Base-by-base conservation (phyloP, 2,888 invertebrate species). In the Eurois occulta region DNA sequence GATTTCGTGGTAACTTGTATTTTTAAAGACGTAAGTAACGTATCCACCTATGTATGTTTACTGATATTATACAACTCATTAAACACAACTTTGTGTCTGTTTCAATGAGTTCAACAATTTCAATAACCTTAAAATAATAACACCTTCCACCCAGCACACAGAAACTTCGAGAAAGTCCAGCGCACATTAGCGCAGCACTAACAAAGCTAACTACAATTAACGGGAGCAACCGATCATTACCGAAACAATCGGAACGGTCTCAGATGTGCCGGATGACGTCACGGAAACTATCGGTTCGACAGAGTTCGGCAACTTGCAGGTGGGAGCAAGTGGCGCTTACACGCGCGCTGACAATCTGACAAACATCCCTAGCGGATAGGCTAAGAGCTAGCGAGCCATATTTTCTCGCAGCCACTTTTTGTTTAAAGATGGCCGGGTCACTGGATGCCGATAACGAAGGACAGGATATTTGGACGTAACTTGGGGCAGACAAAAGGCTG, bases 331-430 rank as follows among this genome's bases (percentile, higher is more conserved):
- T 83, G 80, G 80, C 73, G 84, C 78, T 87, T 84, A 88, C 87
- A 81, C 72, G 86, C 81, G 84, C 88, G 88, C 89, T 91, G 89
- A 90, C 92, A 91, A 92, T 90, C 91, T 90, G 90, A 91, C 92
- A 91, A 92, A 92, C 91, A 90, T 90, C 86, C 88, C 90, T 84
- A 83, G 86, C 55, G 82, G 38, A n/a, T 88, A 88, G 89, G 66
- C 43, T 10, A 65, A 70, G 89, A 91, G 91, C 32, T 80, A 62
- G 74, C 0, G n/a, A 60, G 24, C 11, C 2, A 24, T n/a, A 11
- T 35, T 24, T 58, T 60, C 28, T 18, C 16, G 28, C 60, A 60
- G 8, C 32, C 8, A 21, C 10, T 32, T 60, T 32, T 21, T 32
- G 18, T 60, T 60, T 21, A 4, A 60, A 18, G 32, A 32, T 60